Evolutionary conservation across 2,113 vertebrate species (phyloP), one percentile per base, ranked within the genome.

Genomic region (Paracanthobrama guichenoti): DNA sequence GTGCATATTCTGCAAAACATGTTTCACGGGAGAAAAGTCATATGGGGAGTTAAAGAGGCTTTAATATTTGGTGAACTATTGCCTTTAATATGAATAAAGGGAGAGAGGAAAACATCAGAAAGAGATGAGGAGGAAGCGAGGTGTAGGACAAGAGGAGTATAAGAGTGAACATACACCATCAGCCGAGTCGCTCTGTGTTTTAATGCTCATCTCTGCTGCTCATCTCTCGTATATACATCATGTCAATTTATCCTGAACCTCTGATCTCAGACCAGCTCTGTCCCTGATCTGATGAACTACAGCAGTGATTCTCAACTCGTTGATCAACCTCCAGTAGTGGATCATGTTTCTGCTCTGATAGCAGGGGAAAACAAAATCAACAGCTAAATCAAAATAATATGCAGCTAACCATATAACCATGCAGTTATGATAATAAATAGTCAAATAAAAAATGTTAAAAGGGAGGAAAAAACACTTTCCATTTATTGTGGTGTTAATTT

Each of bases 121-220:
- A 71, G 67, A 69, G 20, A n/a, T n/a, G 66, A 69, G 35, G 66
- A 69, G 66, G 35, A 69, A 6, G 35, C 20, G 2, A 2, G 2
- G 50, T 20, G 2, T 55, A 55, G 50, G 50, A 55, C 14, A 69
- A 69, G 66, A 71, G 20, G 20, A 22, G 9, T 62, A 24, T 26
- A 6, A 28, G n/a, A 26, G n/a, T 62, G 59, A 26, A 20, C 64
- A 67, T 18, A 35, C 28, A 10, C 14, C 28, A 35, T 66, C 12
- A 14, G 20, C 18, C 53, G 18, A 55, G 53, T 55, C 20, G 53
- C 7, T 35, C 28, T 42, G 28, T 78, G 75, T 78, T 78, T 78
- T 78, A 78, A 78, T 78, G 55, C 75, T 78, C 75, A 42, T 78
- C 55, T 39, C 53, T 77, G 72, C 6, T 50, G 44, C 72, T 60